A percentile compares a stretch with the other conserved stretches of the same genome.
These are phyloP conservation scores for Muscicapa adusta DNA, from an alignment of 2,113 vertebrate genomes.

Conservation along the genomic window DNA sequence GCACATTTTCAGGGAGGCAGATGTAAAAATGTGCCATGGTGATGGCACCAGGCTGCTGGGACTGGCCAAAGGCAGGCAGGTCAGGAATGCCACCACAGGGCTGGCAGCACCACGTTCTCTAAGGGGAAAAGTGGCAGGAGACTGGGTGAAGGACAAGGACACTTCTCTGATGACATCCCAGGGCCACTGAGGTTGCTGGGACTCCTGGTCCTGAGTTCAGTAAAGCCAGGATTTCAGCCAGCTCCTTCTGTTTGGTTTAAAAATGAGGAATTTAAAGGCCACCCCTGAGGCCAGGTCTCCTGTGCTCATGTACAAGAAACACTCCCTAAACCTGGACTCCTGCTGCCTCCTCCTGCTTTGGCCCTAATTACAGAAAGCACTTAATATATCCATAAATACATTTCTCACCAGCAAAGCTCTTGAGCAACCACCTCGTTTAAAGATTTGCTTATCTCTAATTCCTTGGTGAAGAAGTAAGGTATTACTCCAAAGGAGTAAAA, in stretches of 20 bases:
- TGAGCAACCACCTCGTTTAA: neutral
- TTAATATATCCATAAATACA: neutral
- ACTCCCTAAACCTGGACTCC: neutral
- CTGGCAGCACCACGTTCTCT: neutral
- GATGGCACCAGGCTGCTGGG: neutral
- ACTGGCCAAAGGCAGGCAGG: neutral
- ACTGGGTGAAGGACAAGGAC: neutral
- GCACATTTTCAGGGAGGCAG: neutral
- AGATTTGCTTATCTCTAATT: neutral
- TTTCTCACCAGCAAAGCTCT: neutral
- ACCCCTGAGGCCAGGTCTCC: neutral
- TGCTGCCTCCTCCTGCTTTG: neutral
- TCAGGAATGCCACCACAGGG: neutral
- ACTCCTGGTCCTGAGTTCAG: neutral
- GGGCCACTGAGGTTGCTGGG: neutral
- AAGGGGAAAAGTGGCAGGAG: neutral
- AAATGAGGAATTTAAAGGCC: neutral
- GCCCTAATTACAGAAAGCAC: constrained; percentile 4
- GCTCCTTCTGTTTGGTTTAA: neutral
- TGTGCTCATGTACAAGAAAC: neutral
- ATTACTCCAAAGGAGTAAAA: neutral
- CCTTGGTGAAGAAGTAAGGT: neutral
- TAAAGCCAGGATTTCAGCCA: neutral
- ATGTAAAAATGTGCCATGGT: neutral
- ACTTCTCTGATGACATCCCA: neutral